Evolutionary conservation across 1,140 invertebrate species (phyloP), one percentile per base, ranked within the genome.

Genomic region (Meteorus sp.): DNA sequence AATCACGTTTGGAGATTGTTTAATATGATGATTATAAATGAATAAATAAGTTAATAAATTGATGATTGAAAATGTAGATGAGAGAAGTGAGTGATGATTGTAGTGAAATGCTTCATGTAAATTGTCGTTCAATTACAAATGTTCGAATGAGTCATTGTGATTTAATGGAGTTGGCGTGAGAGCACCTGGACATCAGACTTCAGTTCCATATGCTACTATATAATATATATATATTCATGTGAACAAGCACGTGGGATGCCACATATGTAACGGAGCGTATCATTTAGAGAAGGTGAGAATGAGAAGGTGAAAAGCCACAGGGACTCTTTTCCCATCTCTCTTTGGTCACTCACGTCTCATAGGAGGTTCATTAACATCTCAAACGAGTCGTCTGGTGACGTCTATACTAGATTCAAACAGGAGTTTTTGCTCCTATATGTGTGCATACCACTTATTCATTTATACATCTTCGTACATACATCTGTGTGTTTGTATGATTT

Each of bases 341-440:
- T 25, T n/a, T n/a, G 47, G 13, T 29, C 20, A 19, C 37, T 19
- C 39, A 48, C 41, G 31, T 41, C 48, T 47, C 60, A 52, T 56
- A 60, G 61, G 58, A 67, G 66, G 64, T 61, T 70, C 66, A 71
- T 71, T 71, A 71, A 65, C 69, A 68, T 71, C 63, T 53, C 35
- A 58, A 51, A 58, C 56, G 11, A 58, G 45, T 50, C 47, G 25
- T 43, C 35, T 41, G 56, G 39, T 25, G 23, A 48, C 50, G n/a
- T n/a, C n/a, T n/a, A n/a, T n/a, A n/a, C n/a, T 31, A 45, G 43
- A 48, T 44, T 23, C n/a, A 31, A 23, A 29, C 23, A 31, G 45
- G 31, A 41, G 50, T n/a, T n/a, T 25, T 58, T 29, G 7, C 23
- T 37, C 11, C 31, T n/a, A n/a, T n/a, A n/a, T n/a, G n/a, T n/a